These are phyloP conservation scores for Aporophyla lueneburgensis DNA, from an alignment of 2,888 invertebrate species.

Conservation along the genomic window DNA sequence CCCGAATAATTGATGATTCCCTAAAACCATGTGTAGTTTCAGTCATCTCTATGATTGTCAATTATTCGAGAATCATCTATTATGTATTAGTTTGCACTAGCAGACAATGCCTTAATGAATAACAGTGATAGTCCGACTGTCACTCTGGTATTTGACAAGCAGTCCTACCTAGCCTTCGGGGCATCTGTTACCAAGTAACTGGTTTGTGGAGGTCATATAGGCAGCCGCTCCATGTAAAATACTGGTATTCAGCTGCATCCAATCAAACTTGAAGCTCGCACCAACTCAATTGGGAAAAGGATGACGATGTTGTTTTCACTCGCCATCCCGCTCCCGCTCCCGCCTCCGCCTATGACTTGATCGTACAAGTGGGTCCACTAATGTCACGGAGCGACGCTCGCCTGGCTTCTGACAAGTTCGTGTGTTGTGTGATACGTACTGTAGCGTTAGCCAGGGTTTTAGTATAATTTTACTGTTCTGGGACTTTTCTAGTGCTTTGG, in stretches of 20 bases:
- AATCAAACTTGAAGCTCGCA: too few species aligned
- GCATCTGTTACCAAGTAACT: background rate
- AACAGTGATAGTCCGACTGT: background rate
- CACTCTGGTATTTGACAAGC: background rate
- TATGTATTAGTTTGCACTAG: too few species aligned
- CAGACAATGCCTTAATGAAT: background rate
- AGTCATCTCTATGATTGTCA: too few species aligned
- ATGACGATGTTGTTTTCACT: background rate
- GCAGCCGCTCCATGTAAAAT: background rate
- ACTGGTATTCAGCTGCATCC: background rate
- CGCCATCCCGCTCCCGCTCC: background rate
- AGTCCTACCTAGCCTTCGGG: background rate
- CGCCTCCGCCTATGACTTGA: constrained; percentile 14
- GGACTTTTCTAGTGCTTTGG: background rate
- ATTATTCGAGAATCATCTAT: too few species aligned
- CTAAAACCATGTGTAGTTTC: background rate
- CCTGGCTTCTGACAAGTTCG: constrained; percentile 41
- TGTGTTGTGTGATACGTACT: constrained; percentile 46
- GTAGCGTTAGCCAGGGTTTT: constrained; percentile 4
- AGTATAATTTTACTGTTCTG: constrained; percentile 15
- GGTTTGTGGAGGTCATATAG: background rate
- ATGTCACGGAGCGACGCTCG: constrained; percentile 63
- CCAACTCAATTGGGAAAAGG: background rate
- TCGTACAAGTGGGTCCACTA: constrained; percentile 52
- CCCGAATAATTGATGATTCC: background rate